Evolutionary conservation across 2,797 vertebrate genomes (phyloP).

Genomic region (Sebastes baramenuke): DNA sequence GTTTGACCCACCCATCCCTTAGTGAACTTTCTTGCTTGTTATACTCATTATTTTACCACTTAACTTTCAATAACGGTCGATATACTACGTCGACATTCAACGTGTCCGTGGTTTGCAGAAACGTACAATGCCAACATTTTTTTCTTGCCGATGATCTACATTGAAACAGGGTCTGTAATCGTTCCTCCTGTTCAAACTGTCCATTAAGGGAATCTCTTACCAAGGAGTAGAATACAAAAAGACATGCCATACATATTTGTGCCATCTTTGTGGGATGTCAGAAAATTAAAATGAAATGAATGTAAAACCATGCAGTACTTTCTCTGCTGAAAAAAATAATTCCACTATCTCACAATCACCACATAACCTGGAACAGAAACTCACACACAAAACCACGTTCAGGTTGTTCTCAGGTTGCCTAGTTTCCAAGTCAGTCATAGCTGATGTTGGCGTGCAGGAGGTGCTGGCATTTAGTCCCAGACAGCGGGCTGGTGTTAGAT

Average conservation of each 20-base stretch:
- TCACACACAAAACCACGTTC: background rate
- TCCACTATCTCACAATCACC: background rate
- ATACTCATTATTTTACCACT: no score
- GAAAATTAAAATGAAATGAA: background rate
- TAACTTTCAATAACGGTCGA: no score
- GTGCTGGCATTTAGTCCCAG: background rate
- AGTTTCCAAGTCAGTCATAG: background rate
- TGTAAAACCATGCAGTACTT: background rate
- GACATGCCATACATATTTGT: background rate
- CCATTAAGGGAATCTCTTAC: background rate
- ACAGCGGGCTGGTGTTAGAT: background rate
- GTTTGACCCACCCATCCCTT: no score
- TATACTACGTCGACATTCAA: background rate
- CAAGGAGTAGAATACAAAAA: background rate
- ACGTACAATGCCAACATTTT: no score
- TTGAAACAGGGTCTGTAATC: background rate
- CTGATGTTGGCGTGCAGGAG: background rate
- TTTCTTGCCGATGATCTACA: no score
- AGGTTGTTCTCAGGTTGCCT: background rate
- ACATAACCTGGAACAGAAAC: background rate
- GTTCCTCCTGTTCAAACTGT: background rate
- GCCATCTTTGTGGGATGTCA: background rate
- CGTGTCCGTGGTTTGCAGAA: no score
- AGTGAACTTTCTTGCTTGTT: no score
- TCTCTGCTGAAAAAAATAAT: background rate